Conservation (phyloP, 2,113 vertebrate genomes). For the Burhinus bistriatus region DNA sequence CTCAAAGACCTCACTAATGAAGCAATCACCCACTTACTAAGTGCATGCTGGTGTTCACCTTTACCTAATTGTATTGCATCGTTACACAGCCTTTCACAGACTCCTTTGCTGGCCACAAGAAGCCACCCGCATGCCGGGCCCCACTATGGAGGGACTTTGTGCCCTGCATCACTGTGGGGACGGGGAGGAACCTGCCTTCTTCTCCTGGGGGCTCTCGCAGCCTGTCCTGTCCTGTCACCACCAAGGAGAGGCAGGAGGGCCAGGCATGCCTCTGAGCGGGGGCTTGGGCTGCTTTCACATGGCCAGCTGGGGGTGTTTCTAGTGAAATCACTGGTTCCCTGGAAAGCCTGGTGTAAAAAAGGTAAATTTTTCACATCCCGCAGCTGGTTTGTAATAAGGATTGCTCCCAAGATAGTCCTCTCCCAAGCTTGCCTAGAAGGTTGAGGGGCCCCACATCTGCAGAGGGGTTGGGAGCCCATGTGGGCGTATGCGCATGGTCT, state of each 20-base stretch:
- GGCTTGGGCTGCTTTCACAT: not conserved
- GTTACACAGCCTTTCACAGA: not conserved
- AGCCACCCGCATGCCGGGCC: not conserved
- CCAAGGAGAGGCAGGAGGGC: too few relatives aligned
- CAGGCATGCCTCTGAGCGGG: fast-evolving
- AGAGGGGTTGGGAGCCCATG: not conserved
- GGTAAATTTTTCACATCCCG: not conserved
- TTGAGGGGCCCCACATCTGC: not conserved
- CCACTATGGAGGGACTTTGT: not conserved
- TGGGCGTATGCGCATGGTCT: fast-evolving
- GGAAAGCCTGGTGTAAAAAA: not conserved
- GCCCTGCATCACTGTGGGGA: not conserved
- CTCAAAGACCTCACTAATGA: not conserved
- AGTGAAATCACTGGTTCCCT: not conserved
- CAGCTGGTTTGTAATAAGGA: not conserved
- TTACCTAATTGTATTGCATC: fast-evolving
- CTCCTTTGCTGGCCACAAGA: not conserved
- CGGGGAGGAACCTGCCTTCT: not conserved
- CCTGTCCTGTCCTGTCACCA: not conserved
- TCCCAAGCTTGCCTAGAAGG: not conserved
- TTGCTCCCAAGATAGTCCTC: not conserved
- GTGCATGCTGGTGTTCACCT: not conserved
- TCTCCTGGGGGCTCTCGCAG: not conserved
- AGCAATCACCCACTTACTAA: not conserved
- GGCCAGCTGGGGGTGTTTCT: not conserved